Evolutionary conservation across 2,113 vertebrate species (phyloP), one percentile per base, ranked within the genome.

Genomic region (Furnarius figulus): DNA sequence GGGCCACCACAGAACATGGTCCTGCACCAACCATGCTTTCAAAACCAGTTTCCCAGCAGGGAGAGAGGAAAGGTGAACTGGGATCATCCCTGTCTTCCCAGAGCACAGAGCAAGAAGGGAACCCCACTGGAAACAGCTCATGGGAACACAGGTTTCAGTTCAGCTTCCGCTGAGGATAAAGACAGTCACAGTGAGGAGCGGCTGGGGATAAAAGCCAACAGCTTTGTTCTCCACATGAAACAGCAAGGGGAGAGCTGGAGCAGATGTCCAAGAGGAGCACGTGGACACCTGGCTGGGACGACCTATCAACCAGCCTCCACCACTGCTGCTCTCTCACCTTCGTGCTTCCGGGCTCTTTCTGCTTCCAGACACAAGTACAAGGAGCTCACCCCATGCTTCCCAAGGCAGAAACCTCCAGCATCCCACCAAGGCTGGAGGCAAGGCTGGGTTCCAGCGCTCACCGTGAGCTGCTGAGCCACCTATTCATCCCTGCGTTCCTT

Each of bases 211-310:
- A 75, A 66, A 31, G 66, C 30, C 27, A 61, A 78, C n/a, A 79
- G 87, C 50, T 71, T 67, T 5, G 0, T 35, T 50, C 12, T 63
- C 35, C 0, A 0, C 50, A 27, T 0, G 0, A 17, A 47, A 14
- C 1, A 2, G 74, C 3, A 1, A 72, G 5, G 31, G 37, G 75
- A 75, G 63, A 90, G 58, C 27, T 25, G 20, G 9, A 68, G 9
- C 49, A 83, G 50, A 63, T 8, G 1, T 70, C 49, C 24, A 82
- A 61, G 55, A 67, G 16, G 5, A 86, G 20, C 19, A 40, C n/a
- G 10, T 8, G 31, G 50, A 67, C 37, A 70, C 8, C 39, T 4
- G 5, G 28, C 35, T 2, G 2, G 91, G 35, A n/a, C 8, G 39
- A 87, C 53, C 31, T 62, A 56, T 7, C 56, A 61, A 20, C 6